Percentiles rank a stretch among this genome's conserved stretches.
These are phyloP conservation scores for Masticophis lateralis DNA, from an alignment of 2,797 vertebrate genomes.

Conservation along the genomic window DNA sequence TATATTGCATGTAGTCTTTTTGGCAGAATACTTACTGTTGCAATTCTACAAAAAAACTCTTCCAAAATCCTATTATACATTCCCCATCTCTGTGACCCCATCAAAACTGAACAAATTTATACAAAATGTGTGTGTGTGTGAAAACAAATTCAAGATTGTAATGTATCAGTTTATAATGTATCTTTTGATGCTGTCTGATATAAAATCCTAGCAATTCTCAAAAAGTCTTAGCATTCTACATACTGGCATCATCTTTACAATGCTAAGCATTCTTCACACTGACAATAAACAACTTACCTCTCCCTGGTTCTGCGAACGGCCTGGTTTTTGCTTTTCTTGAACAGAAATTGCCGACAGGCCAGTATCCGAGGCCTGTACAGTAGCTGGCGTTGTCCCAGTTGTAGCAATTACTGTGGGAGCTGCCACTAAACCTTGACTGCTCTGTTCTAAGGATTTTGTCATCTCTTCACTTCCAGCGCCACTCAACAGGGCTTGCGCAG, in stretches of 20 bases:
- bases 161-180: background rate
- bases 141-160: background rate
- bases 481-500: constrained; percentile 65
- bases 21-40: background rate
- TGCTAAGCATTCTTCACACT: background rate
- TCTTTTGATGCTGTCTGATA: background rate
- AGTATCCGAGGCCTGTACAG: constrained; percentile 81
- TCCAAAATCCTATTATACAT: background rate
- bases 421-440: constrained; percentile 70
- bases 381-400: constrained; percentile 79
- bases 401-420: constrained; percentile 76
- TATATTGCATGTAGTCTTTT: background rate
- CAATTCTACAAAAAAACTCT: background rate
- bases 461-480: constrained; percentile 71
- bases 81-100: background rate
- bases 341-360: constrained; percentile 74
- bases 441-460: constrained; percentile 77
- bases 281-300: constrained; percentile 81
- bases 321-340: constrained; percentile 79
- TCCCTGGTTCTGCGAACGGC: constrained; percentile 74
- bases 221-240: background rate
- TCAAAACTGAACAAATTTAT: background rate
- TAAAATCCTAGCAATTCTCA: background rate
- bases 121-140: background rate
- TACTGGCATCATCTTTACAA: background rate